Conservation (phyloP, 2,888 invertebrate species). For the Volucella inanis region DNA sequence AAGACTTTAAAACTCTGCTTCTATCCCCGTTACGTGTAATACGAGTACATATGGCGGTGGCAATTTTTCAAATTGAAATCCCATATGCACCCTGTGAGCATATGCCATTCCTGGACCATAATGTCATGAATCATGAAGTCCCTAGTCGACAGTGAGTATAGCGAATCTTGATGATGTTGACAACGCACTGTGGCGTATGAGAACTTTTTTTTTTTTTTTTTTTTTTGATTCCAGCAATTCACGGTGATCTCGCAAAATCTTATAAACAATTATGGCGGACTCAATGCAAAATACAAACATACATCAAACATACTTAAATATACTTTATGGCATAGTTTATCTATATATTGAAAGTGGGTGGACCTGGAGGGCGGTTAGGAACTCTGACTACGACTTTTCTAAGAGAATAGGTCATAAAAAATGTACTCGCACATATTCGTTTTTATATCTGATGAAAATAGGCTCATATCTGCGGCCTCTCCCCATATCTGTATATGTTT, state of each 20-base stretch:
- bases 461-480: neutral
- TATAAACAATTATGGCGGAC: slow-evolving; percentile 48
- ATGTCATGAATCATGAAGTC: slow-evolving; percentile 40
- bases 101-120: slow-evolving; percentile 33
- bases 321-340: slow-evolving; percentile 22
- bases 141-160: neutral
- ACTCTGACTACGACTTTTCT: slow-evolving; percentile 4
- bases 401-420: slow-evolving; percentile 38
- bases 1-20: slow-evolving; percentile 6
- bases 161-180: slow-evolving; percentile 8
- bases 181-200: slow-evolving; percentile 23
- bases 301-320: neutral
- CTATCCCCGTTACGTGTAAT: neutral
- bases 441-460: slow-evolving; percentile 30
- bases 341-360: slow-evolving; percentile 32
- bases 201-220: slow-evolving; percentile 22
- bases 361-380: neutral
- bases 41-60: neutral
- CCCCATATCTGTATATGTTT: slow-evolving; percentile 27
- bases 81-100: slow-evolving; percentile 31
- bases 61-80: slow-evolving; percentile 41
- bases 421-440: slow-evolving; percentile 24
- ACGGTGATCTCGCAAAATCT: slow-evolving; percentile 31
- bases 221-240: slow-evolving; percentile 7
- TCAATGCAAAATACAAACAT: slow-evolving; percentile 15